These are phyloP conservation scores for Sebastes dallii DNA, from an alignment of 2,797 vertebrate species.

Conservation along the genomic window DNA sequence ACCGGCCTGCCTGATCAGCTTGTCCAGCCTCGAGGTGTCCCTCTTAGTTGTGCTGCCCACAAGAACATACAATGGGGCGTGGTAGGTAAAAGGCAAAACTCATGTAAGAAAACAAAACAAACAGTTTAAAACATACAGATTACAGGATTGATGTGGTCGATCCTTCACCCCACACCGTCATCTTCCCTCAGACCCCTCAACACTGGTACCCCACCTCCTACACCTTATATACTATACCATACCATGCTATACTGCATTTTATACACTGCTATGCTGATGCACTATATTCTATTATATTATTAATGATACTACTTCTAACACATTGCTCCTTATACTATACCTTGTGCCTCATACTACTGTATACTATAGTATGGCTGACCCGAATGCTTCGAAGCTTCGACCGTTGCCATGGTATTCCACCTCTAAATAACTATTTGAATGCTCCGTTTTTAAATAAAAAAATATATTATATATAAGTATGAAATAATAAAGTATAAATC, in stretches of 20 bases:
- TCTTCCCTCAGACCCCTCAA: background rate
- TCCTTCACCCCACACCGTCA: background rate
- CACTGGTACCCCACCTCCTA: background rate
- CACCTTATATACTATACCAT: background rate
- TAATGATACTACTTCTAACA: background rate
- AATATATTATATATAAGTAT: too few relatives aligned
- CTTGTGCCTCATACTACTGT: background rate
- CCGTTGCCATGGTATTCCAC: too few relatives aligned
- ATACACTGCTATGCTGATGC: background rate
- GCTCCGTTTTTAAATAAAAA: too few relatives aligned
- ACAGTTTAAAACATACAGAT: background rate
- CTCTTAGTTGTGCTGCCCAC: too few relatives aligned
- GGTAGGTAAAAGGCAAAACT: background rate
- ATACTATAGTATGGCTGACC: background rate
- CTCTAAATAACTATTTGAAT: too few relatives aligned
- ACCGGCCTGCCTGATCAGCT: accelerated
- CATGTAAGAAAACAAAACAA: background rate
- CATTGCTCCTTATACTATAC: background rate
- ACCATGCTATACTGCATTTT: background rate
- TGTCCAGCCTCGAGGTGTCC: too few relatives aligned
- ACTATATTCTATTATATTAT: background rate
- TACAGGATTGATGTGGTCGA: background rate
- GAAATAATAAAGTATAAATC: too few relatives aligned
- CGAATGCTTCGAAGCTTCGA: too few relatives aligned
- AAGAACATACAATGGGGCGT: background rate